phyloP scores from a whole-genome alignment of 2,797 vertebrate genomes.

The Sebastes dallii region DNA sequence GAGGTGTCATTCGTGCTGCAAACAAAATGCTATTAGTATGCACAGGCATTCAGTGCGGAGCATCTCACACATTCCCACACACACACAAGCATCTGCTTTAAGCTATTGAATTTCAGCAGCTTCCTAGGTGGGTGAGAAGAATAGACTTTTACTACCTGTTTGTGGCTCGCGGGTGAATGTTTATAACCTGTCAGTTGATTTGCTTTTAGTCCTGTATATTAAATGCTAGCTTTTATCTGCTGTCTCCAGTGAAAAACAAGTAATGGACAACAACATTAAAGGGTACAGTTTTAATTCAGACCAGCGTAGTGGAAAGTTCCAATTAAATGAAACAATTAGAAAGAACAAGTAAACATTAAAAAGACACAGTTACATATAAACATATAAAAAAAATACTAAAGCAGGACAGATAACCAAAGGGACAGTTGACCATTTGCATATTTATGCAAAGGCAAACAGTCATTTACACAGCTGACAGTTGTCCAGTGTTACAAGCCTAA shows the following conservation, averaged over 20 bases:
- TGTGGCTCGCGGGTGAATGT: slow-evolving; percentile 5
- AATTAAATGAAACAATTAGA: not conserved
- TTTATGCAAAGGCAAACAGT: not conserved
- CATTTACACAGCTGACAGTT: not conserved
- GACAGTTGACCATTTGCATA: not conserved
- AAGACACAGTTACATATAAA: not conserved
- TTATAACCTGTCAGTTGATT: slow-evolving; percentile 9
- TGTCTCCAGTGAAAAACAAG: not conserved
- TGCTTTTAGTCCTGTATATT: slow-evolving; percentile 9
- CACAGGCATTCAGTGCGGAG: slow-evolving; percentile 45
- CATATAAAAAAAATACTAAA: not conserved
- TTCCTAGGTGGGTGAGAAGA: slow-evolving; percentile 29
- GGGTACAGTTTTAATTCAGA: not conserved
- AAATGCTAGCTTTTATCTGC: slow-evolving; percentile 20
- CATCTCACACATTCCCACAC: slow-evolving; percentile 4
- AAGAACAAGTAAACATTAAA: not conserved
- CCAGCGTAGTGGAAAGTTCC: not conserved
- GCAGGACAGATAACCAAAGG: not conserved
- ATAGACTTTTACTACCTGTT: slow-evolving; percentile 26
- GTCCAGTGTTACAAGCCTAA: not conserved
- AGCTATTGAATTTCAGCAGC: slow-evolving; percentile 44
- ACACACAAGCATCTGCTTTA: slow-evolving; percentile 37
- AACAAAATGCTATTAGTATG: slow-evolving; percentile 68
- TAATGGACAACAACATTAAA: not conserved
- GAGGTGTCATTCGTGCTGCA: slow-evolving; percentile 65